Percentiles rank a stretch among this genome's conserved stretches.
phyloP scores from a whole-genome alignment of 2,113 vertebrate species.

The Pelodiscus sinensis region DNA sequence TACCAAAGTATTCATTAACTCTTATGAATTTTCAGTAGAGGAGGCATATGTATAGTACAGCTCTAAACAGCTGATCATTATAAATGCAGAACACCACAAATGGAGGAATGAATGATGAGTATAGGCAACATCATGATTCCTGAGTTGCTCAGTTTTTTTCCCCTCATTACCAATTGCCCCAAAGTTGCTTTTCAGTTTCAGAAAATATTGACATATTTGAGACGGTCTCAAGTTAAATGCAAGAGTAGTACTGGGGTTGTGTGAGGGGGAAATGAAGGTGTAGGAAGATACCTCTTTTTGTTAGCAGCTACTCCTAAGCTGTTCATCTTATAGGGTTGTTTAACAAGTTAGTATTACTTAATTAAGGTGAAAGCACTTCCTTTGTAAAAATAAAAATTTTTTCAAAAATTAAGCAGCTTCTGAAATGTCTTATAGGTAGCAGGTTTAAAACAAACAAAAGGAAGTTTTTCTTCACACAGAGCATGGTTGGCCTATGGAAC shows the following conservation, averaged over 20 bases:
- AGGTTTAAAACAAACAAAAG: no score
- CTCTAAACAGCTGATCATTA: background rate
- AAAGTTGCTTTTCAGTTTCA: background rate
- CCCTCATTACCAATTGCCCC: background rate
- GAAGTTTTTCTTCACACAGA: no score
- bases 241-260: background rate
- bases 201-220: background rate
- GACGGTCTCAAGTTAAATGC: background rate
- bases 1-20: background rate
- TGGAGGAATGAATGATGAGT: background rate
- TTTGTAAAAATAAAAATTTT: background rate
- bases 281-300: background rate
- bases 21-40: background rate
- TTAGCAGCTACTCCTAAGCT: background rate
- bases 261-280: rapidly evolving
- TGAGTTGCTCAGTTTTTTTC: background rate
- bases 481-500: no score
- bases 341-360: background rate
- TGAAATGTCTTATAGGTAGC: background rate
- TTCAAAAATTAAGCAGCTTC: background rate
- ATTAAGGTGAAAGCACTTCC: background rate
- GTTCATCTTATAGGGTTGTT: background rate
- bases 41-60: background rate
- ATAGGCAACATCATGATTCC: background rate
- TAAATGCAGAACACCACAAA: background rate